phyloP scores from a whole-genome alignment of 1,140 invertebrate species.

The Polyergus mexicanus region DNA sequence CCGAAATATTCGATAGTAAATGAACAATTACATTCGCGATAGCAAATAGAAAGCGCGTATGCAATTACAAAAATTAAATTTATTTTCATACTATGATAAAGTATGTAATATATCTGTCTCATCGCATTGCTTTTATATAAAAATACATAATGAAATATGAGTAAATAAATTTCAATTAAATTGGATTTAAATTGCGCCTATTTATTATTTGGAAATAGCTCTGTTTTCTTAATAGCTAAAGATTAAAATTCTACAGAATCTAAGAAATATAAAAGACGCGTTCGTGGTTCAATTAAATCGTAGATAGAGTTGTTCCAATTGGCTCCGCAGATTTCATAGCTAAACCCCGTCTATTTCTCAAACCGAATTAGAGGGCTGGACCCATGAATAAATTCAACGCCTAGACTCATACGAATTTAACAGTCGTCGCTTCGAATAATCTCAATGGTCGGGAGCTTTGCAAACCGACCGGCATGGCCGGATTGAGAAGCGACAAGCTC shows the following conservation, averaged over 20 bases:
- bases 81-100: neutral
- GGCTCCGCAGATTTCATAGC: conserved; percentile 37
- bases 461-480: neutral
- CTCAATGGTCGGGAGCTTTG: conserved; percentile 33
- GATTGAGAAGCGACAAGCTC: conserved; percentile 59
- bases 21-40: neutral
- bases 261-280: conserved; percentile 7
- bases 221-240: neutral
- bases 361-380: conserved; percentile 42
- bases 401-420: conserved; percentile 64
- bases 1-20: neutral
- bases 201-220: neutral
- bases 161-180: neutral
- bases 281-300: conserved; percentile 29
- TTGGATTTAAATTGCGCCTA: neutral
- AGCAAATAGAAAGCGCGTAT: neutral
- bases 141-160: neutral
- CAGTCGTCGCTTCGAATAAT: conserved; percentile 56
- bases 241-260: neutral
- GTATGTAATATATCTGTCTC: neutral
- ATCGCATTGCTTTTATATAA: neutral
- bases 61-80: conserved; percentile 25
- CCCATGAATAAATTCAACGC: conserved; percentile 65
- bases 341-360: conserved; percentile 32
- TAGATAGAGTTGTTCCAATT: conserved; percentile 23